Evolutionary conservation across 2,113 vertebrate genomes (phyloP).

Genomic region (Oryzias celebensis): DNA sequence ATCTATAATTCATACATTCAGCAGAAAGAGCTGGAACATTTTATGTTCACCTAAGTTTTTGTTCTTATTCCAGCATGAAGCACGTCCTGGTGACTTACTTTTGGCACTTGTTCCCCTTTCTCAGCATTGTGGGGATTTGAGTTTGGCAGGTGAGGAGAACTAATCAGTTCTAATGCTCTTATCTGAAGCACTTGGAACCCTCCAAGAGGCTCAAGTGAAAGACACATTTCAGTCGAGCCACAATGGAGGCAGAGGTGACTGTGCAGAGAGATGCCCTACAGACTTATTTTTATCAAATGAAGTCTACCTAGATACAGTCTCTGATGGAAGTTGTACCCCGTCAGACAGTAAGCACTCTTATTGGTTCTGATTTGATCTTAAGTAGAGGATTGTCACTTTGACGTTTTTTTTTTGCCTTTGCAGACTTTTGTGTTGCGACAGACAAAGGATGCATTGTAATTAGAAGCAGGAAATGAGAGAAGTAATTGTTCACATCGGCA

Average conservation of each 20-base stretch:
- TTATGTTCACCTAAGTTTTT: neutral
- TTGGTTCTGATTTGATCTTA: conserved; percentile 1
- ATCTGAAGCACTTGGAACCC: conserved; percentile 41
- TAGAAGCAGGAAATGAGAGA: conserved; percentile 27
- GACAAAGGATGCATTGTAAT: conserved; percentile 46
- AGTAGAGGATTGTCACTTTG: neutral
- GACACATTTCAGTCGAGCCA: conserved; percentile 36
- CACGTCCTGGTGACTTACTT: conserved; percentile 24
- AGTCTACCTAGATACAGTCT: conserved; percentile 17
- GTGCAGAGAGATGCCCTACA: conserved; percentile 16
- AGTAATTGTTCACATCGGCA: conserved; percentile 27
- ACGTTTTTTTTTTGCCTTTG: conserved; percentile 4
- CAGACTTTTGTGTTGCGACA: conserved; percentile 15
- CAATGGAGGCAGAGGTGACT: conserved; percentile 22
- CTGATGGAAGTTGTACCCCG: conserved; percentile 52
- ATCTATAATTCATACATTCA: neutral
- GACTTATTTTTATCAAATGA: conserved; percentile 22
- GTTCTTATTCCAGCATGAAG: conserved; percentile 10
- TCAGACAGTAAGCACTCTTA: conserved; percentile 51
- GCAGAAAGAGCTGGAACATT: neutral
- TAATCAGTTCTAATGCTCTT: conserved; percentile 71
- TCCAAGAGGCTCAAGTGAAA: conserved; percentile 37
- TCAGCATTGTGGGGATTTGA: conserved; percentile 70
- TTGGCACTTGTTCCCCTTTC: conserved; percentile 40
- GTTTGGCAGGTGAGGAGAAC: conserved; percentile 47